Evolutionary conservation across 2,888 invertebrate species (phyloP).

Genomic region (Nomada lathburiana): DNA sequence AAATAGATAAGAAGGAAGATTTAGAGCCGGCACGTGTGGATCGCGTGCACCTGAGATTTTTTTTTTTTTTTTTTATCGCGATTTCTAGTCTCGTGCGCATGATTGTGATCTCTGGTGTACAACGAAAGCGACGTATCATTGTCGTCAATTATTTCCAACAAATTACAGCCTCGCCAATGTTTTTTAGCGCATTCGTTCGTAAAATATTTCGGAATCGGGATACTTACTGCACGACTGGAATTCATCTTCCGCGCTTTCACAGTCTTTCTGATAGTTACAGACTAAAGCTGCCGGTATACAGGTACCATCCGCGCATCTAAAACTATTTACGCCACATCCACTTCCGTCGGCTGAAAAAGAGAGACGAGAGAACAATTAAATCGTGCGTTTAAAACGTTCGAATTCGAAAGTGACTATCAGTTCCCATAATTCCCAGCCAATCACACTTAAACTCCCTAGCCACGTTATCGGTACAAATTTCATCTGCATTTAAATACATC

Average conservation of each 20-base stretch:
- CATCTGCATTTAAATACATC: too few relatives aligned
- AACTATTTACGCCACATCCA: constrained; percentile 89
- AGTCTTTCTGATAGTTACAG: constrained; percentile 97
- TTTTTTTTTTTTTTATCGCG: not conserved
- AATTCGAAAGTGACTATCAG: too few relatives aligned
- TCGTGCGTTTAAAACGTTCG: too few relatives aligned
- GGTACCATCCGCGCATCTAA: constrained; percentile 93
- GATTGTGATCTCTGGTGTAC: not conserved
- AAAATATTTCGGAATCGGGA: not conserved
- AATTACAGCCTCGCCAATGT: too few relatives aligned
- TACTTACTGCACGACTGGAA: constrained; percentile 96
- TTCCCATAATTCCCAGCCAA: too few relatives aligned
- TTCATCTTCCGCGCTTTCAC: constrained; percentile 96
- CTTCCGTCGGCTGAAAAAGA: constrained; percentile 74
- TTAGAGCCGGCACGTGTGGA: too few relatives aligned
- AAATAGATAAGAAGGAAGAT: too few relatives aligned
- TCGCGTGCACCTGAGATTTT: constrained; percentile 14
- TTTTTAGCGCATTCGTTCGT: too few relatives aligned
- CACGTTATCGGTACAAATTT: too few relatives aligned
- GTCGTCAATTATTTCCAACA: not conserved
- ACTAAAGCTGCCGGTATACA: constrained; percentile 94
- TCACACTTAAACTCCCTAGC: too few relatives aligned
- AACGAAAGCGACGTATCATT: not conserved
- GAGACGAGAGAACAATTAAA: not conserved
- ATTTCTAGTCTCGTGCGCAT: not conserved